Percentiles rank a stretch among this genome's conserved stretches.
These are phyloP conservation scores for Fulmarus glacialis DNA, from an alignment of 2,113 vertebrate genomes.

Conservation along the genomic window DNA sequence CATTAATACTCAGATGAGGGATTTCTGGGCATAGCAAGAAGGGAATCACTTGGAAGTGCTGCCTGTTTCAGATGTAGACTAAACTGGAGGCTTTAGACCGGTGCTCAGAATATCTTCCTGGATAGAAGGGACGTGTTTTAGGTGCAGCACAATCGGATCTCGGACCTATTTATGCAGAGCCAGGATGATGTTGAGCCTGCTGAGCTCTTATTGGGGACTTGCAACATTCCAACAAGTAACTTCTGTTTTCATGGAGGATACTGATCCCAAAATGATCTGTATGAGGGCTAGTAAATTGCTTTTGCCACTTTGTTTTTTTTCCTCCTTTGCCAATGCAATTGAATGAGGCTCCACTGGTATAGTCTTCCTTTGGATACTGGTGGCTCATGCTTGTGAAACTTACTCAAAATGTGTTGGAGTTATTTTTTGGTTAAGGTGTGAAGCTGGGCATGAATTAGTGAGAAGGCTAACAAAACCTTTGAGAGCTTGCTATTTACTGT, in stretches of 20 bases:
- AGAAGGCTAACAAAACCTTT: neutral
- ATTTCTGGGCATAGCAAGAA: neutral
- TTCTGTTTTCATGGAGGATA: neutral
- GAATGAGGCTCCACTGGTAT: neutral
- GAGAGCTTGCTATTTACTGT: neutral
- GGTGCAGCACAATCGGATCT: neutral
- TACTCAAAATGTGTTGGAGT: no score
- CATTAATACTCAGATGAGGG: neutral
- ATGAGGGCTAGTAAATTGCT: neutral
- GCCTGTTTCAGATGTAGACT: neutral
- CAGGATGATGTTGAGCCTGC: neutral
- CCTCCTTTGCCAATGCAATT: neutral
- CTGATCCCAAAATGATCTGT: neutral
- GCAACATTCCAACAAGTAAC: neutral
- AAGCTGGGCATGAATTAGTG: neutral
- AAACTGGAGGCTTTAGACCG: neutral
- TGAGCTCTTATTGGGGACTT: neutral
- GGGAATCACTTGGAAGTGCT: neutral
- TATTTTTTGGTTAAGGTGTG: neutral
- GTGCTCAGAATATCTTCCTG: neutral
- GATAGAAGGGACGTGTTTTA: neutral
- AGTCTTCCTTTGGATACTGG: neutral
- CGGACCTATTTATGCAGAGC: neutral
- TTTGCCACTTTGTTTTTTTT: neutral
- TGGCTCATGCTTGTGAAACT: neutral